phyloP scores from a whole-genome alignment of 30 jellyfish, hydroid and myxozoan genomes.

The Clytia hemisphaerica region DNA sequence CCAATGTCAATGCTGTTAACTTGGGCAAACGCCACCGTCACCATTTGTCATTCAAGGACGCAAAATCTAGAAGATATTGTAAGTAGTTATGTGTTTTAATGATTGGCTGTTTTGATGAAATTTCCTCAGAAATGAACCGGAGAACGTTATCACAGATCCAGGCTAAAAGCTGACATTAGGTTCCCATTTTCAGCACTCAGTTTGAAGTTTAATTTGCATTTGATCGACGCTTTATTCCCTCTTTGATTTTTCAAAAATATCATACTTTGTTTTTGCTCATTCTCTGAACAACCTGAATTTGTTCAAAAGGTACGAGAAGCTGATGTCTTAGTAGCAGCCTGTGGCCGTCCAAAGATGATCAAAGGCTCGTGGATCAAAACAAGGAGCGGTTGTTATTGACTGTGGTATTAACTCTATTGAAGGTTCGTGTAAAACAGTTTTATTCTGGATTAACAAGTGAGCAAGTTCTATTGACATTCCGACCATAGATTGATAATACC shows the following conservation, averaged over 20 bases:
- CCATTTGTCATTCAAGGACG: conserved; percentile 96
- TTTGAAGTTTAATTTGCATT: too few relatives aligned
- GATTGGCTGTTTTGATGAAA: too few relatives aligned
- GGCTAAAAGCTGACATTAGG: too few relatives aligned
- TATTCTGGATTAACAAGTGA: too few relatives aligned
- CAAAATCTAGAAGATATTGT: conserved; percentile 72
- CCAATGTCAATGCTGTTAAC: conserved; percentile 97
- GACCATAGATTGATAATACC: not conserved
- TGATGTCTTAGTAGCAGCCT: conserved; percentile 96
- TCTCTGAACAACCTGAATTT: too few relatives aligned
- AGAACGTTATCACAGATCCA: too few relatives aligned
- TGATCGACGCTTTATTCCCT: not conserved
- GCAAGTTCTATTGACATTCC: not conserved
- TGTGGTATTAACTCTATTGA: conserved; percentile 94
- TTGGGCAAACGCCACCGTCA: conserved; percentile 98
- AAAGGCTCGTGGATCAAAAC: conserved; percentile 96
- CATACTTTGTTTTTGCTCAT: not conserved
- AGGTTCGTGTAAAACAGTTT: too few relatives aligned
- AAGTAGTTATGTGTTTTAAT: conserved; percentile 16
- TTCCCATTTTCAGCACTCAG: too few relatives aligned
- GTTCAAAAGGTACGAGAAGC: conserved; percentile 90
- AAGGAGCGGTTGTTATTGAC: conserved; percentile 97
- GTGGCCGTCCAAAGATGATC: conserved; percentile 87
- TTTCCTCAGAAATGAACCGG: too few relatives aligned
- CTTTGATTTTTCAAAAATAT: not conserved